Conservation (phyloP, 53 echinoderm and acorn worm genomes). For the Zoroaster sp. region DNA sequence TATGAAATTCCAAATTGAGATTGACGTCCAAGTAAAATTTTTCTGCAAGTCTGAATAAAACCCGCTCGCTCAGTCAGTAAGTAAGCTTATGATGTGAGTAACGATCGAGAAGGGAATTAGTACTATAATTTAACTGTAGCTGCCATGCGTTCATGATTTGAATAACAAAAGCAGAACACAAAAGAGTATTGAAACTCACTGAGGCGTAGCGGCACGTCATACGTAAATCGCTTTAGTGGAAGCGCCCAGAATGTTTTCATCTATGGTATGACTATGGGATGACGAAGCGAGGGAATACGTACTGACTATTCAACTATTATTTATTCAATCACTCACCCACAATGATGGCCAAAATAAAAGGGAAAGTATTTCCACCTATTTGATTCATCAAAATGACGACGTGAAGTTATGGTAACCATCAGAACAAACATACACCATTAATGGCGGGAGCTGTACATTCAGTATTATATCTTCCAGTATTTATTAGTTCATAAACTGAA, state of each 20-base stretch:
- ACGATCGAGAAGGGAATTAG: background rate
- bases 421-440: background rate
- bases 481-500: no score
- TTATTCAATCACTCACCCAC: background rate
- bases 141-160: background rate
- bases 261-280: background rate
- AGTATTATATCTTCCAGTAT: no score
- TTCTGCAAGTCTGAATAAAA: no score
- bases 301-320: background rate
- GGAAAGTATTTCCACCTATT: background rate
- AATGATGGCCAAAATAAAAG: background rate
- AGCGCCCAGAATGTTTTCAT: background rate
- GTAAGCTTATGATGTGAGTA: background rate
- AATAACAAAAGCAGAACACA: slow-evolving; percentile 37
- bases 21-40: background rate
- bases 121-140: background rate
- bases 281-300: background rate
- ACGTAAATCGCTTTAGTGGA: background rate
- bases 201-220: slow-evolving; percentile 27
- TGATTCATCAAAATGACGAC: background rate
- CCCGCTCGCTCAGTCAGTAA: background rate
- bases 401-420: background rate
- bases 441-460: no score
- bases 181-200: background rate
- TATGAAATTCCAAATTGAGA: background rate